Evolutionary conservation across 2,797 vertebrate species (phyloP).

Genomic region (Percopsis omiscomaycus): DNA sequence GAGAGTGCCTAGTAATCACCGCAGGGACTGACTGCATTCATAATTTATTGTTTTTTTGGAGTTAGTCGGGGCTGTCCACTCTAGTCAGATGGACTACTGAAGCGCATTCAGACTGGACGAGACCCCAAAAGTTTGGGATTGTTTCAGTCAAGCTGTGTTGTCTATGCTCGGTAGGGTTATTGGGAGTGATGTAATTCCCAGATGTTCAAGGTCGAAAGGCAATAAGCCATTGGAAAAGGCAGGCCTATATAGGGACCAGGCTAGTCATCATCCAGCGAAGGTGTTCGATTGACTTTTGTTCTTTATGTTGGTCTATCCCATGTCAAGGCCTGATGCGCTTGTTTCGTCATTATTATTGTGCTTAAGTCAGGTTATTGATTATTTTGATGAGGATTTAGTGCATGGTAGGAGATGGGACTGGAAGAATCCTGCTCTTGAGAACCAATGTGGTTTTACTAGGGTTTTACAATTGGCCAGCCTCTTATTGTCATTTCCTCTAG

Average conservation of each 20-base stretch:
- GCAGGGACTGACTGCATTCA: conserved; percentile 58
- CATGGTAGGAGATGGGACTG: neutral
- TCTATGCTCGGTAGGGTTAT: neutral
- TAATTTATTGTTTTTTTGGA: conserved; percentile 65
- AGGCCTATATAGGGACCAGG: no score
- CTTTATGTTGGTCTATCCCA: neutral
- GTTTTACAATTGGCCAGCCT: neutral
- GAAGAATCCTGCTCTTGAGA: neutral
- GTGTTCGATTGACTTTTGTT: neutral
- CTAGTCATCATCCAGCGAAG: no score
- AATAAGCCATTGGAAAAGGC: no score
- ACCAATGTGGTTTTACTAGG: neutral
- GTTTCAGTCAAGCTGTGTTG: neutral
- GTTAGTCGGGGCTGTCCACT: conserved; percentile 58
- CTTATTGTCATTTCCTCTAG: neutral
- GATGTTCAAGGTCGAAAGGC: no score
- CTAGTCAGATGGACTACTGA: conserved; percentile 49
- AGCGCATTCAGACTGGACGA: conserved; percentile 34
- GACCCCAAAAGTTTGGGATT: neutral
- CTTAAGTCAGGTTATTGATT: conserved; percentile 10
- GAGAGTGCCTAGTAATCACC: conserved; percentile 53
- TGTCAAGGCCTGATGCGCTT: neutral
- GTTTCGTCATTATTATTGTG: conserved; percentile 1
- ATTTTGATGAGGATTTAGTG: conserved; percentile 13
- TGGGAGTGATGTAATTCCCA: no score